Evolutionary conservation across 2,888 invertebrate genomes (phyloP).

Genomic region (Caenorhabditis sp.): DNA sequence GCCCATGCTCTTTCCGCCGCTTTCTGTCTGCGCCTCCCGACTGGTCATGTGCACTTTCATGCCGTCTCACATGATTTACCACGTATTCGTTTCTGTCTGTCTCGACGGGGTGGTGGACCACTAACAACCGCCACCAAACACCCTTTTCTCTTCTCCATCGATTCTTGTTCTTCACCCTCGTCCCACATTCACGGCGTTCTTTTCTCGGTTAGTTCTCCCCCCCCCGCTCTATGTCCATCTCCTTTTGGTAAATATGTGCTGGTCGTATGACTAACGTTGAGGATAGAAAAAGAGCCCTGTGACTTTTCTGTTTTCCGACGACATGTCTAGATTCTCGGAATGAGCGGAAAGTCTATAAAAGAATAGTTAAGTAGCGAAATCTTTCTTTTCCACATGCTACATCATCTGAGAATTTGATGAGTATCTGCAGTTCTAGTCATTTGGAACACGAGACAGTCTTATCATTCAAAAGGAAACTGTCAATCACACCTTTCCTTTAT

Average conservation of each 20-base stretch:
- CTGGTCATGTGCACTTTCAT: conserved; percentile 64
- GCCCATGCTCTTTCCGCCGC: conserved; percentile 7
- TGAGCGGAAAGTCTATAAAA: not conserved
- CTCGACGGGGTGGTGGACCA: conserved; percentile 9
- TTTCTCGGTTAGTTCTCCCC: not conserved
- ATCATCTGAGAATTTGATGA: not conserved
- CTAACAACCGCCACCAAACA: conserved; percentile 8
- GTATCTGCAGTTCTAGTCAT: not conserved
- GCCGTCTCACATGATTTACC: conserved; percentile 65
- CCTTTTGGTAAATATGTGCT: conserved; percentile 58
- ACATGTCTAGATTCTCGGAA: conserved; percentile 9
- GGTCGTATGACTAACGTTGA: conserved; percentile 42
- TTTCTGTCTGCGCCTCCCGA: conserved; percentile 43
- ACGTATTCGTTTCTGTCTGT: conserved; percentile 47
- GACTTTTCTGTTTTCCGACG: conserved; percentile 28
- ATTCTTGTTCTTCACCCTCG: conserved; percentile 40
- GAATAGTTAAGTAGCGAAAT: conserved; percentile 1
- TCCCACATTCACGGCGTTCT: conserved; percentile 30
- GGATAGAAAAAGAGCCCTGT: conserved; percentile 22
- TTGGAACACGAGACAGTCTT: not conserved
- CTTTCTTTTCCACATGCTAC: not conserved
- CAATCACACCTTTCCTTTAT: conserved; percentile 48
- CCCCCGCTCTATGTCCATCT: not conserved
- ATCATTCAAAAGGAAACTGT: conserved; percentile 34
- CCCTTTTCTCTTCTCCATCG: conserved; percentile 36